These are phyloP conservation scores for Platerodrilus igneus DNA, from an alignment of 2,888 invertebrate genomes.

Conservation along the genomic window DNA sequence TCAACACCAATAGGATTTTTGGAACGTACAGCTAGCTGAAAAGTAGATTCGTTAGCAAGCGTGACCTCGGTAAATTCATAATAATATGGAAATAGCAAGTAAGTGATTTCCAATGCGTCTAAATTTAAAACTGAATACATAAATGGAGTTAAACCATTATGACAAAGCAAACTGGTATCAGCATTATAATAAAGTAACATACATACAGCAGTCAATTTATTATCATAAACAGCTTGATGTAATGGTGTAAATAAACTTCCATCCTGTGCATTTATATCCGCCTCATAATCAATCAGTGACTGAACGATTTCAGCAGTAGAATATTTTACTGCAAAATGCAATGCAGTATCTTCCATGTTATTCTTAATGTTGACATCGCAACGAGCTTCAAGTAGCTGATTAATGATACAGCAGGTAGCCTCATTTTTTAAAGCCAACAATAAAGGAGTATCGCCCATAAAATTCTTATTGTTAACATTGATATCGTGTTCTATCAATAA, in stretches of 20 bases:
- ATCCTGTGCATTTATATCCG: conserved; percentile 32
- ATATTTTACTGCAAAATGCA: conserved; percentile 30
- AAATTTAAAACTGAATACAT: conserved; percentile 29
- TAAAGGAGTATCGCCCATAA: conserved; percentile 31
- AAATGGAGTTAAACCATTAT: conserved; percentile 31
- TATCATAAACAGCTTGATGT: conserved; percentile 29
- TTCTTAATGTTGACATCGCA: conserved; percentile 32
- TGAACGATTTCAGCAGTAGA: conserved; percentile 24
- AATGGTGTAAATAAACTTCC: conserved; percentile 32
- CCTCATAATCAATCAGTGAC: conserved; percentile 32
- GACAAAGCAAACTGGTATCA: conserved; percentile 25
- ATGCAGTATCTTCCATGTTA: conserved; percentile 29
- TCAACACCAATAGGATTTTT: conserved; percentile 27
- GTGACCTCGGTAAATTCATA: conserved; percentile 29
- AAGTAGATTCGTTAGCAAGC: conserved; percentile 25
- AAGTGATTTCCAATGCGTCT: conserved; percentile 24
- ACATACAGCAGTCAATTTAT: conserved; percentile 30
- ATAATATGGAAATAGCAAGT: conserved; percentile 31
- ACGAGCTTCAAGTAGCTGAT: conserved; percentile 29
- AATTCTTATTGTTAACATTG: conserved; percentile 31
- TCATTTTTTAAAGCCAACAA: conserved; percentile 16
- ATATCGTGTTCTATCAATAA: conserved; percentile 30
- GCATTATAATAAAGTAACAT: conserved; percentile 36
- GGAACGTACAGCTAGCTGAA: conserved; percentile 29
- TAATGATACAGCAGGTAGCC: conserved; percentile 20